A percentile compares a stretch with the other conserved stretches of the same genome.
phyloP scores from a whole-genome alignment of 30 jellyfish, hydroid and myxozoan species.

The Catostylus mosaicus region DNA sequence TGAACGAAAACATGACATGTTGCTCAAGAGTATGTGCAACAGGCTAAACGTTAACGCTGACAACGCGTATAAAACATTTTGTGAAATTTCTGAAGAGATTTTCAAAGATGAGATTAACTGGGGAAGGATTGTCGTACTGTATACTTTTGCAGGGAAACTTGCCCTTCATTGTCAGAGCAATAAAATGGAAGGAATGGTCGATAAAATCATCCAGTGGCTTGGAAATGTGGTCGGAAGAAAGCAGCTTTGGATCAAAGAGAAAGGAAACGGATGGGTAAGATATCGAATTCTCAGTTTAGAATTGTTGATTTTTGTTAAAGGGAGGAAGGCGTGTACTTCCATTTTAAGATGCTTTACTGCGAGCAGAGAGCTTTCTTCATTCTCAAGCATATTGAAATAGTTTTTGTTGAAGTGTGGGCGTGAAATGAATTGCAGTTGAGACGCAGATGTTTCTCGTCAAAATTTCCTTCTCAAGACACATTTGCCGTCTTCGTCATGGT shows the following conservation, averaged over 20 bases:
- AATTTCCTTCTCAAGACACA: background rate
- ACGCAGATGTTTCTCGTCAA: constrained; percentile 5
- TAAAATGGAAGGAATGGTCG: constrained; percentile 83
- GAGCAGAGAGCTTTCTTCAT: too few relatives aligned
- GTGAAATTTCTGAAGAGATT: constrained; percentile 87
- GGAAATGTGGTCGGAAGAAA: constrained; percentile 83
- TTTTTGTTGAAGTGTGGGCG: background rate
- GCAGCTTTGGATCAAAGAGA: constrained; percentile 90
- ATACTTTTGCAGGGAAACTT: constrained; percentile 93
- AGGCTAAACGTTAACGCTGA: constrained; percentile 80
- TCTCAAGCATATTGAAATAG: background rate
- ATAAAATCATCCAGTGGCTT: constrained; percentile 85
- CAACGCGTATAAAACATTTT: constrained; percentile 80
- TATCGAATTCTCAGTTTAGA: too few relatives aligned
- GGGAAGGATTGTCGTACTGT: constrained; percentile 96
- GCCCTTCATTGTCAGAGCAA: constrained; percentile 80
- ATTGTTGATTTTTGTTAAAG: too few relatives aligned
- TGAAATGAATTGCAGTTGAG: background rate
- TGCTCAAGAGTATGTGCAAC: constrained; percentile 92
- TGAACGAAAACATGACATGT: constrained; percentile 87
- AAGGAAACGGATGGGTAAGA: constrained; percentile 98
- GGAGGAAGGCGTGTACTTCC: background rate
- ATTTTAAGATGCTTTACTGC: background rate
- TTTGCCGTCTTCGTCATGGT: too few relatives aligned
- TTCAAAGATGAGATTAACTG: constrained; percentile 88